Evolutionary conservation across 2,888 invertebrate species (phyloP).

Genomic region (Drosophila engyochracea): DNA sequence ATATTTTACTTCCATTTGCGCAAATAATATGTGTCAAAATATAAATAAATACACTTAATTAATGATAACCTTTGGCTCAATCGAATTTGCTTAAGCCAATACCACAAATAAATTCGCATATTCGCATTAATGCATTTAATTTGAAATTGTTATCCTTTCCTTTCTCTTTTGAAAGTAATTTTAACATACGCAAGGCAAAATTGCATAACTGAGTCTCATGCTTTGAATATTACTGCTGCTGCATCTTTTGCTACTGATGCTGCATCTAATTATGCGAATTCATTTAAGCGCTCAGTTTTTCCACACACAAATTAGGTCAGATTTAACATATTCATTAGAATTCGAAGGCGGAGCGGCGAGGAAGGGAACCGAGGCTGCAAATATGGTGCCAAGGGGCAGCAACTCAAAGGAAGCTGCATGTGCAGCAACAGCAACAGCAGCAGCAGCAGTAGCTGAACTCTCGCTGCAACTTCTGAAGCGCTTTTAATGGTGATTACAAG

Average conservation of each 20-base stretch:
- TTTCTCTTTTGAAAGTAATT: not conserved
- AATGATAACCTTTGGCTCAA: not conserved
- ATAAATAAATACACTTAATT: not conserved
- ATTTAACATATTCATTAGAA: slow-evolving; percentile 81
- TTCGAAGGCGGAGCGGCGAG: slow-evolving; percentile 12
- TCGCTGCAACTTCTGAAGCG: slow-evolving; percentile 64
- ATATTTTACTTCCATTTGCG: not conserved
- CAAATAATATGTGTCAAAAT: not conserved
- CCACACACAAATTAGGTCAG: slow-evolving; percentile 71
- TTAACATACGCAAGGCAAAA: slow-evolving; percentile 9
- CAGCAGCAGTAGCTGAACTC: slow-evolving; percentile 50
- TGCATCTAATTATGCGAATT: slow-evolving; percentile 81
- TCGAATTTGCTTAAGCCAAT: not conserved
- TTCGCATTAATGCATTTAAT: slow-evolving; percentile 5
- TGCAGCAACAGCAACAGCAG: slow-evolving; percentile 24
- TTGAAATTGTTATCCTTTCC: not conserved
- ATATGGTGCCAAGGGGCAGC: slow-evolving; percentile 54
- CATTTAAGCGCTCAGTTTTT: slow-evolving; percentile 71
- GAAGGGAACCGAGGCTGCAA: slow-evolving; percentile 12
- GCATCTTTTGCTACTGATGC: slow-evolving; percentile 15
- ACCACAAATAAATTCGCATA: slow-evolving; percentile 13
- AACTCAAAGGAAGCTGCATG: slow-evolving; percentile 70
- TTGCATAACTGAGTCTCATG: slow-evolving; percentile 28
- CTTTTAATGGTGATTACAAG: slow-evolving; percentile 80
- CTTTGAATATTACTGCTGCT: slow-evolving; percentile 22